phyloP scores from a whole-genome alignment of 2,797 vertebrate species.

The Acanthurus leucopareius region DNA sequence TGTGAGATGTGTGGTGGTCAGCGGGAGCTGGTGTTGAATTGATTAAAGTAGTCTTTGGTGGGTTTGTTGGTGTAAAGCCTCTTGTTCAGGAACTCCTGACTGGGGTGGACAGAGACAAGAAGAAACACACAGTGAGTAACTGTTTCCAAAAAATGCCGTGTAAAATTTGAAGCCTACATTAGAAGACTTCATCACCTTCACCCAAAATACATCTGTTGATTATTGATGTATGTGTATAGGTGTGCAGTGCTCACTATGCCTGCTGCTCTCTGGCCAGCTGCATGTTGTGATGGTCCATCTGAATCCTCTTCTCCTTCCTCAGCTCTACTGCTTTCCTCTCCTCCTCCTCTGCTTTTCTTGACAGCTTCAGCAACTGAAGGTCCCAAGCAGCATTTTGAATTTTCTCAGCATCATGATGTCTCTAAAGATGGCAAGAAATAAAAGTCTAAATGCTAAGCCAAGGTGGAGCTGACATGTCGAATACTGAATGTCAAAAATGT shows the following conservation, averaged over 20 bases:
- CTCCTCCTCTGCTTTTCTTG: conserved; percentile 68
- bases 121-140: conserved; percentile 22
- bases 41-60: conserved; percentile 80
- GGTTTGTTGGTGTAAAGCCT: conserved; percentile 84
- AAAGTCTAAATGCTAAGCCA: not conserved
- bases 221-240: not conserved
- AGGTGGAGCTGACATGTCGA: not conserved
- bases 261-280: conserved; percentile 83
- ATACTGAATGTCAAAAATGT: not conserved
- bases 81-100: conserved; percentile 84
- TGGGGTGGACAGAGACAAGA: conserved; percentile 67
- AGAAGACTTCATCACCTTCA: conserved; percentile 4
- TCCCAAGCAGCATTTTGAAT: conserved; percentile 70
- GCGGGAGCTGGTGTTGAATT: conserved; percentile 85
- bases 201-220: conserved; percentile 30
- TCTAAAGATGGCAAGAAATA: conserved; percentile 66
- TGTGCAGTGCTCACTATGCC: conserved; percentile 72
- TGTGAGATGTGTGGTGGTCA: conserved; percentile 56
- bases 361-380: conserved; percentile 66
- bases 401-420: conserved; percentile 70
- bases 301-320: conserved; percentile 73
- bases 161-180: conserved; percentile 4
- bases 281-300: conserved; percentile 77
- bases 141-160: not conserved
- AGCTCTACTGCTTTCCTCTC: conserved; percentile 65